A percentile compares a stretch with the other conserved stretches of the same genome.
phyloP scores from a whole-genome alignment of 1,140 invertebrate species.

The Papilio xuthus region DNA sequence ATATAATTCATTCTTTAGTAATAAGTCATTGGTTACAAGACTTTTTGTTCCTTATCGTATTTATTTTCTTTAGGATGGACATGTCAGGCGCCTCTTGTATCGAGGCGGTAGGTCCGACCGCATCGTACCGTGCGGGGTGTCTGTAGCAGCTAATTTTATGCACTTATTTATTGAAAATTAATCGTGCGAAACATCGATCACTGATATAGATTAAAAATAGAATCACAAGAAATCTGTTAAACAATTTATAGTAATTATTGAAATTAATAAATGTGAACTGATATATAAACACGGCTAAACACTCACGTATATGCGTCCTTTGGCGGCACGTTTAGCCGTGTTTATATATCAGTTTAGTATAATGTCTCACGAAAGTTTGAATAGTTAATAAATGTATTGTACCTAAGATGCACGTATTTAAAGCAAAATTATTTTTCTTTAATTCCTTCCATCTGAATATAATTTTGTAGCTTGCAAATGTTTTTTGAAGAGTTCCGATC shows the following conservation, averaged over 20 bases:
- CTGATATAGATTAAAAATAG: slow-evolving; percentile 46
- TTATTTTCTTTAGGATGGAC: slow-evolving; percentile 30
- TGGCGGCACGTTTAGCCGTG: no score
- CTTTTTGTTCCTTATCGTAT: slow-evolving; percentile 19
- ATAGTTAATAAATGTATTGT: no score
- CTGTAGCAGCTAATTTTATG: slow-evolving; percentile 58
- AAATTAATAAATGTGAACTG: no score
- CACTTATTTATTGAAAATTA: slow-evolving; percentile 72
- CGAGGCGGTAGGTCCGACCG: slow-evolving; percentile 54
- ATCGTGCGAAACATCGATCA: slow-evolving; percentile 61
- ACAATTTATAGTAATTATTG: neutral
- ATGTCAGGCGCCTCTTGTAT: slow-evolving; percentile 57
- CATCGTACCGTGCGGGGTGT: slow-evolving; percentile 59
- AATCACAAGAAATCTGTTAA: neutral
- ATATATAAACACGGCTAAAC: no score
- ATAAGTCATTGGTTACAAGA: slow-evolving; percentile 6
- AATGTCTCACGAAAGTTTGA: no score
- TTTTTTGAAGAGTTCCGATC: slow-evolving; percentile 36
- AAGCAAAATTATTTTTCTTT: neutral
- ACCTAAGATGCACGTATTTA: neutral
- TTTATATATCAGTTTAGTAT: no score
- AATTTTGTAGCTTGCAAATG: neutral
- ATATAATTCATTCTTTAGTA: neutral
- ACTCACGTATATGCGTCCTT: no score
- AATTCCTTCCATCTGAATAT: neutral